Evolutionary conservation across 2,797 vertebrate species (phyloP).

Genomic region (Rhinichthys osculus): DNA sequence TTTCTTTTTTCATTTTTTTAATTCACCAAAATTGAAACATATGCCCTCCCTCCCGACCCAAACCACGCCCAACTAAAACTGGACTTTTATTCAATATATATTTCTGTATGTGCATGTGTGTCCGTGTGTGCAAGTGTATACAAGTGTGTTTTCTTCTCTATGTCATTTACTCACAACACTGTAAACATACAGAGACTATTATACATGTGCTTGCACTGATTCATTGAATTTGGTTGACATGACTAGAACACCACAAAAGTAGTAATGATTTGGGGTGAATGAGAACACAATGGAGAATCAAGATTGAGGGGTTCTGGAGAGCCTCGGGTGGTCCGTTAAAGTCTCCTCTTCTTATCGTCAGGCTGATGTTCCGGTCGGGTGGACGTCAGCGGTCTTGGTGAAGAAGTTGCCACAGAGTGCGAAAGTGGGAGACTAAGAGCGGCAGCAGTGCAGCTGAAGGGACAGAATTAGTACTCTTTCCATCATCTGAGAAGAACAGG

Average conservation of each 20-base stretch:
- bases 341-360: conserved; percentile 38
- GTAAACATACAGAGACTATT: conserved; percentile 99
- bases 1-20: conserved; percentile 67
- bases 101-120: conserved; percentile 67
- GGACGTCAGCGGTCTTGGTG: conserved; percentile 40
- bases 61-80: conserved; percentile 79
- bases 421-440: conserved; percentile 34
- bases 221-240: conserved; percentile 82
- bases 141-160: conserved; percentile 81
- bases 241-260: conserved; percentile 90
- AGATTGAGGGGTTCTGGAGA: conserved; percentile 39
- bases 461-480: conserved; percentile 32
- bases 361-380: conserved; percentile 30
- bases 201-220: conserved; percentile 99
- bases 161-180: conserved; percentile 99
- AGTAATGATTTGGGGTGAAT: conserved; percentile 69
- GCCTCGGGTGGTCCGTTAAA: conserved; percentile 33
- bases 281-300: conserved; percentile 49
- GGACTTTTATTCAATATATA: conserved; percentile 78
- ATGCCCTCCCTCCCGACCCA: conserved; percentile 64
- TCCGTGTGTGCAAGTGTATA: conserved; percentile 67
- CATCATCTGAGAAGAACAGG: conserved; percentile 15
- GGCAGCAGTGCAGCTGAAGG: conserved; percentile 21
- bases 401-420: conserved; percentile 25
- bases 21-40: conserved; percentile 69